Base-by-base conservation (phyloP, 1,140 invertebrate species). In the Maniola jurtina region DNA sequence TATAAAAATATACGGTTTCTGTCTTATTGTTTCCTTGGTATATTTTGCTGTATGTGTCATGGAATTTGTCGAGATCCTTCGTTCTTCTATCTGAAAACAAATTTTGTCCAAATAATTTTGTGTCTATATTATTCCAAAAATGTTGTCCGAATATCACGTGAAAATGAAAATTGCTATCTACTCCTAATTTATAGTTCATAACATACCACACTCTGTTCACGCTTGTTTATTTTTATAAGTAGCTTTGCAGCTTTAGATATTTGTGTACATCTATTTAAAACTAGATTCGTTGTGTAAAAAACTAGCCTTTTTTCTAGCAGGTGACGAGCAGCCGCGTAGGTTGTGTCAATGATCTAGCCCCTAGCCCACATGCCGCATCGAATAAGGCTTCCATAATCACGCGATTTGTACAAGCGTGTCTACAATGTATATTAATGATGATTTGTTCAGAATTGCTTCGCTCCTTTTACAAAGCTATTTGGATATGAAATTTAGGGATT, bases 271-370 rank as follows among this genome's bases (percentile, higher is more conserved):
- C 78, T 79, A 87, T 84, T 80, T 82, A 75, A 83, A 88, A 84
- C 83, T 86, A 83, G 85, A 88, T 84, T 88, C 83, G 77, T 80
- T 70, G 81, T 68, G 72, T 77, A 83, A 80, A 86, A 87, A 79
- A 61, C 54, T 72, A 67, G 25, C 66, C 65, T 82, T 80, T 90
- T 82, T 88, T 71, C 72, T 71, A 83, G 85, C 85, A 88, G 86
- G 86, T 90, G 88, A 90, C 88, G 81, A 89, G 76, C 75, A 75
- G 77, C 65, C 79, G 83, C 73, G 88, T 89, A 84, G 85, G 85
- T 82, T 87, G 88, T 89, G 88, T 90, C 88, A 90, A 86, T 84
- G 88, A 84, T 90, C 86, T 83, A 88, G 83, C 81, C 81, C 75
- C 71, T 85, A 87, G 83, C 86, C 86, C 88, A 90, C 86, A 89